Conservation (phyloP, 2,888 invertebrate species). For the Noctua fimbriata region DNA sequence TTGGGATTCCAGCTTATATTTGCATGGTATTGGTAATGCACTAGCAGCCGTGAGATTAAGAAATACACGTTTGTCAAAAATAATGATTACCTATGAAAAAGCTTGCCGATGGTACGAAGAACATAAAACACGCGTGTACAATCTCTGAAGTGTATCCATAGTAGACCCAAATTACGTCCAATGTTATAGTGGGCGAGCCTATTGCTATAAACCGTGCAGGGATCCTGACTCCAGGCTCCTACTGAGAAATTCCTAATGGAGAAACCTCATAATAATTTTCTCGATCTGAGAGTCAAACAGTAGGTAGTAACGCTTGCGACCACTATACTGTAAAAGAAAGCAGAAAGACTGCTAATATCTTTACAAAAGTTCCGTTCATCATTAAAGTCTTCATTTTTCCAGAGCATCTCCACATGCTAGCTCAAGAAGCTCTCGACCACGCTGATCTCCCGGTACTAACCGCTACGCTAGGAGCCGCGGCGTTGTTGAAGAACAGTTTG, state of each 20-base stretch:
- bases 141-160: background rate
- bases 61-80: background rate
- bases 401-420: conserved; percentile 95
- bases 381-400: conserved; percentile 48
- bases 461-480: conserved; percentile 95
- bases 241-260: background rate
- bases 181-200: background rate
- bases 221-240: background rate
- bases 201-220: background rate
- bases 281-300: background rate
- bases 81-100: background rate
- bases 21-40: too few species aligned
- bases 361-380: background rate
- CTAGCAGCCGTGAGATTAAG: background rate
- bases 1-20: background rate
- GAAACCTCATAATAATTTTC: background rate
- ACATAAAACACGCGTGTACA: background rate
- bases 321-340: background rate
- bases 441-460: conserved; percentile 95
- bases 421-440: conserved; percentile 96
- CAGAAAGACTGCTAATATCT: background rate
- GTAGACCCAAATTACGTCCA: background rate
- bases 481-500: conserved; percentile 94
- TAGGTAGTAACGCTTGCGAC: too few species aligned
- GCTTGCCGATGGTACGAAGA: background rate